Percentiles rank a stretch among this genome's conserved stretches.
Conservation (phyloP, 2,113 vertebrate species). For the Craseonycteris thonglongyai region DNA sequence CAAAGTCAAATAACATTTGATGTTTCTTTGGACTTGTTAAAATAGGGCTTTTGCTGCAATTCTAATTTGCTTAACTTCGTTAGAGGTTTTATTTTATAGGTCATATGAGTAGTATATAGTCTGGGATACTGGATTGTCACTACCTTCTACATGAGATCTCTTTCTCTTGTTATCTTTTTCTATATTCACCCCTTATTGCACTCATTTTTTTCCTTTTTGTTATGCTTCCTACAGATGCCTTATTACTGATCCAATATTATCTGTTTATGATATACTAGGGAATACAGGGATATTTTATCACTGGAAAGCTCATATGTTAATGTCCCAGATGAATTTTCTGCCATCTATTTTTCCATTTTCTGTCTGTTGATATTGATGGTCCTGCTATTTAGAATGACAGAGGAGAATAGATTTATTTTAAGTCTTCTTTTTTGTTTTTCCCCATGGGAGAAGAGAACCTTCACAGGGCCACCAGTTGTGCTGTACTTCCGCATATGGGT, state of each 20-base stretch:
- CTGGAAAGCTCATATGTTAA: neutral
- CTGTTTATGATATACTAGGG: neutral
- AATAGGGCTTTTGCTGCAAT: neutral
- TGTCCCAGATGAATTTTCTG: neutral
- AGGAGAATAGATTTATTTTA: neutral
- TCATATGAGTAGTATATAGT: neutral
- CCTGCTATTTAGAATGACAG: neutral
- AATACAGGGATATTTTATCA: neutral
- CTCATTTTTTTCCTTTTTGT: neutral
- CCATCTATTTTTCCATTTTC: neutral
- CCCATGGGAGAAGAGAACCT: no score
- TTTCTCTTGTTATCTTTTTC: neutral
- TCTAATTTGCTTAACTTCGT: neutral
- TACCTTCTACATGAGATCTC: neutral
- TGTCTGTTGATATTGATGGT: conserved; percentile 13
- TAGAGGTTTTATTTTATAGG: neutral
- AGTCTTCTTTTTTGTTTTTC: no score
- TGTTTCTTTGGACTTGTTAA: conserved; percentile 11
- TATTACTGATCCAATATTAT: conserved; percentile 17
- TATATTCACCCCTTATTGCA: neutral
- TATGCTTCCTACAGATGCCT: neutral
- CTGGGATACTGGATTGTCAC: neutral
- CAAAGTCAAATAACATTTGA: conserved; percentile 1
- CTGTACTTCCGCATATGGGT: no score
- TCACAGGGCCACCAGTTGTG: no score